phyloP scores from a whole-genome alignment of 2,113 vertebrate species.

The Himantopus leucocephalus region DNA sequence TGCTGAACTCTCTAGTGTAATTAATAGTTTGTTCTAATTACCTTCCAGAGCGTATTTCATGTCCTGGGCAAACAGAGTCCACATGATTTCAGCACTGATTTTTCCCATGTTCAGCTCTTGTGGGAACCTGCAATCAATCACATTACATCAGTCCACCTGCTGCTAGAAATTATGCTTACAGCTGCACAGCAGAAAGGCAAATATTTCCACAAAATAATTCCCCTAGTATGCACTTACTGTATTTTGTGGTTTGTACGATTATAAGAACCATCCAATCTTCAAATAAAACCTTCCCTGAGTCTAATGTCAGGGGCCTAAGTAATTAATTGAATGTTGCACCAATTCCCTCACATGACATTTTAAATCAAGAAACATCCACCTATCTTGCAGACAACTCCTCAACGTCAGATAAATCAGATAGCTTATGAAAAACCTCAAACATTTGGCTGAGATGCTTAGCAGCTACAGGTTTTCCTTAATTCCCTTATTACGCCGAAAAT shows the following conservation, averaged over 20 bases:
- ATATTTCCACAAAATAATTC: neutral
- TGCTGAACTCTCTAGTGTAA: neutral
- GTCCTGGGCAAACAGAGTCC: conserved; percentile 91
- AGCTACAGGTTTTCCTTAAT: neutral
- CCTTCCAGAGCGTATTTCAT: conserved; percentile 98
- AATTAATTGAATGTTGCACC: neutral
- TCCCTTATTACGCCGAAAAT: neutral
- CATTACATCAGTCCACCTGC: conserved; percentile 6
- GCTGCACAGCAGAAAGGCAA: neutral
- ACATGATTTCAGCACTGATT: conserved; percentile 91
- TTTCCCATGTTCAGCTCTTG: conserved; percentile 94
- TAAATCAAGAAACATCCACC: neutral
- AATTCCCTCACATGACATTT: neutral
- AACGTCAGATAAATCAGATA: neutral
- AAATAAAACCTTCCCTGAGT: neutral
- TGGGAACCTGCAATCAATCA: conserved; percentile 85
- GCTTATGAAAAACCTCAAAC: neutral
- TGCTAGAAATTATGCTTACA: neutral
- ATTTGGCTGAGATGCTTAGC: neutral
- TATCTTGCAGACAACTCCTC: neutral
- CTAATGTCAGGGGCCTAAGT: neutral
- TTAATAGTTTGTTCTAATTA: conserved; percentile 59
- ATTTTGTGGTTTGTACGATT: neutral
- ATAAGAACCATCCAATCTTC: neutral
- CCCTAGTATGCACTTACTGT: neutral